These are phyloP conservation scores for Bombus waltoni DNA, from an alignment of 1,140 invertebrate genomes.

Conservation along the genomic window DNA sequence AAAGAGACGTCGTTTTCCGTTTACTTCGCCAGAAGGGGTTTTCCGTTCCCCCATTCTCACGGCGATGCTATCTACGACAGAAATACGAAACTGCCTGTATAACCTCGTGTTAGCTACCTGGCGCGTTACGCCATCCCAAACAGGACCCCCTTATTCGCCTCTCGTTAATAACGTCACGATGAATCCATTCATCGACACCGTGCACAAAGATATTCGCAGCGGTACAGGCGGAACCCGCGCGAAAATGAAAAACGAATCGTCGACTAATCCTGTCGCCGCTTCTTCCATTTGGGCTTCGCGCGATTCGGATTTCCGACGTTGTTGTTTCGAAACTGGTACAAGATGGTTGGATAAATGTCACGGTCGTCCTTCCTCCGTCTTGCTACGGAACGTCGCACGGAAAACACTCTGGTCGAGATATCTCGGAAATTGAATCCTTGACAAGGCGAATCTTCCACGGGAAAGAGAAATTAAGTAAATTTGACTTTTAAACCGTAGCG, in stretches of 20 bases:
- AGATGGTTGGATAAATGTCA: background rate
- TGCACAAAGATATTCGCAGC: background rate
- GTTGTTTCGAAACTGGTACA: background rate
- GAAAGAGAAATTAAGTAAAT: no score
- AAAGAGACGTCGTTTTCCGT: slow-evolving; percentile 44
- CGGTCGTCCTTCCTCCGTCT: background rate
- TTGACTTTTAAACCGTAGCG: no score
- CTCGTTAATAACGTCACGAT: slow-evolving; percentile 67
- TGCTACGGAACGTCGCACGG: no score
- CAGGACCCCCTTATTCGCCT: slow-evolving; percentile 57
- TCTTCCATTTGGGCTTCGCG: background rate
- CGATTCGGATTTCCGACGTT: background rate
- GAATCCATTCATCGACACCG: slow-evolving; percentile 57
- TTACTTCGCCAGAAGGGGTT: slow-evolving; percentile 46
- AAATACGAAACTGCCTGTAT: slow-evolving; percentile 33
- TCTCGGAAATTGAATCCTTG: no score
- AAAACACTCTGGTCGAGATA: no score
- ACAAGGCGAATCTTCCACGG: no score
- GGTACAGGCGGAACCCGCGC: background rate
- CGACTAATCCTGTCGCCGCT: slow-evolving; percentile 27
- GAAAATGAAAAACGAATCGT: slow-evolving; percentile 65
- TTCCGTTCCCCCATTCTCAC: background rate
- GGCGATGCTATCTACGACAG: slow-evolving; percentile 52
- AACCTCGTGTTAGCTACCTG: slow-evolving; percentile 54
- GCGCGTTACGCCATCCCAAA: slow-evolving; percentile 53